Percentiles rank a stretch among this genome's conserved stretches.
phyloP scores from a whole-genome alignment of 2,113 vertebrate species.

The Larimichthys polyactis region DNA sequence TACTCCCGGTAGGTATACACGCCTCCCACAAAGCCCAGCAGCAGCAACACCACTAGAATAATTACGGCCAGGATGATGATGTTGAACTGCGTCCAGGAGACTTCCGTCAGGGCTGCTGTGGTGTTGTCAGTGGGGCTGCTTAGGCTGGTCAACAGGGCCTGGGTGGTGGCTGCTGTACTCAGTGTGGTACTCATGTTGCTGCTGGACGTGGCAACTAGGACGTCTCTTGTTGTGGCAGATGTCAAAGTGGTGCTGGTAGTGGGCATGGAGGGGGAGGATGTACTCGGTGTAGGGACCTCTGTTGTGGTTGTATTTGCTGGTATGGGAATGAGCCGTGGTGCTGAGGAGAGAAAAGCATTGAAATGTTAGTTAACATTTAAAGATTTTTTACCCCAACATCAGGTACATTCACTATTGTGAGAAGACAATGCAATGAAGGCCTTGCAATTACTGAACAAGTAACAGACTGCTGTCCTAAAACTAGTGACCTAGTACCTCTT shows the following conservation, averaged over 20 bases:
- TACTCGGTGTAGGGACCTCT: constrained; percentile 6
- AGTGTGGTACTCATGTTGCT: constrained; percentile 73
- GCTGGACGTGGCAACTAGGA: constrained; percentile 50
- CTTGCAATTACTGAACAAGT: not conserved
- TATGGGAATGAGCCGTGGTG: constrained; percentile 45
- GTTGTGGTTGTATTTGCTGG: constrained; percentile 45
- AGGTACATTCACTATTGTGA: not conserved
- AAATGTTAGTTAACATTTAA: not conserved
- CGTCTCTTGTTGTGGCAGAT: constrained; percentile 43
- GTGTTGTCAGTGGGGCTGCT: constrained; percentile 90
- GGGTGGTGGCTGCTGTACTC: constrained; percentile 77
- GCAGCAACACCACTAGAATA: constrained; percentile 93
- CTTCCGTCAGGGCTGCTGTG: constrained; percentile 89
- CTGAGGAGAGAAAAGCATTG: constrained; percentile 59
- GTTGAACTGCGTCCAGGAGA: constrained; percentile 99
- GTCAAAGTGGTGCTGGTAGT: constrained; percentile 75
- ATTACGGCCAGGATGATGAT: constrained; percentile 96
- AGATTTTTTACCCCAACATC: not conserved
- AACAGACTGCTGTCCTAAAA: too few species aligned
- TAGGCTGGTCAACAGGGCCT: constrained; percentile 84
- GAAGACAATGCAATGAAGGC: too few species aligned
- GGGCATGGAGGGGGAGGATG: constrained; percentile 45
- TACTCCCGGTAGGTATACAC: constrained; percentile 98
- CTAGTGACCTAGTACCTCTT: constrained; percentile 5
- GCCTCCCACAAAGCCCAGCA: constrained; percentile 95